Conservation (phyloP, 2,113 vertebrate genomes). For the Anser brachyrhynchus region DNA sequence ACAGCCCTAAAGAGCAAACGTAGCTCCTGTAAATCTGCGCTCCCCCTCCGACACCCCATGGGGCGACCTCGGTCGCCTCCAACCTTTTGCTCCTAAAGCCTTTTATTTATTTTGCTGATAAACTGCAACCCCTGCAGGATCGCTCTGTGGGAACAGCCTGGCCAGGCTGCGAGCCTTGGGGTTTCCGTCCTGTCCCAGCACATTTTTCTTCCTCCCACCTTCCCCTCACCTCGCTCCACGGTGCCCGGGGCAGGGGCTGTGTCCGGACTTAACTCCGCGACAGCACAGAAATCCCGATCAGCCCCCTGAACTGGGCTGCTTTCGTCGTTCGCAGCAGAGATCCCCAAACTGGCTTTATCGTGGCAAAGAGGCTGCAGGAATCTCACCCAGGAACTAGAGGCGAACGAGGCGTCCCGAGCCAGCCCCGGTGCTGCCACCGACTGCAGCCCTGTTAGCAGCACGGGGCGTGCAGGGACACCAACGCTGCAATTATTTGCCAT, state of each 20-base stretch:
- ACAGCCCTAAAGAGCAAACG: background rate
- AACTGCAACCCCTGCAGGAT: background rate
- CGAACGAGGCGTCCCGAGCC: accelerated
- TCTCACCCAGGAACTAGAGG: background rate
- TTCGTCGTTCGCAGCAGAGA: background rate
- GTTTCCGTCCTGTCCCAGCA: background rate
- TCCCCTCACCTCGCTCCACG: background rate
- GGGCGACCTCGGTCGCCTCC: background rate
- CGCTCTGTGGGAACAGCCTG: background rate
- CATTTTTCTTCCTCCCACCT: background rate
- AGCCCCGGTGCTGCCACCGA: accelerated
- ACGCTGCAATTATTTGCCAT: background rate
- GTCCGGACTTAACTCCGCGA: no score
- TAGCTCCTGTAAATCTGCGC: background rate
- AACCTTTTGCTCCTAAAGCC: background rate
- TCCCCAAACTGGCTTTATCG: background rate
- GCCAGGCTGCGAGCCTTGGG: background rate
- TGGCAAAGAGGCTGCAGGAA: background rate
- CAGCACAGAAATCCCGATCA: background rate
- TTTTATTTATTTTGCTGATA: background rate
- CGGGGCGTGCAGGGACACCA: background rate
- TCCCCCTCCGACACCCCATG: background rate
- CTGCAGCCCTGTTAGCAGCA: background rate
- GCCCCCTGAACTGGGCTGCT: background rate
- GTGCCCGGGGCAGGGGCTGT: background rate